Evolutionary conservation across 2,888 invertebrate species (phyloP), one percentile per base, ranked within the genome.

Genomic region (Caprella mutica): DNA sequence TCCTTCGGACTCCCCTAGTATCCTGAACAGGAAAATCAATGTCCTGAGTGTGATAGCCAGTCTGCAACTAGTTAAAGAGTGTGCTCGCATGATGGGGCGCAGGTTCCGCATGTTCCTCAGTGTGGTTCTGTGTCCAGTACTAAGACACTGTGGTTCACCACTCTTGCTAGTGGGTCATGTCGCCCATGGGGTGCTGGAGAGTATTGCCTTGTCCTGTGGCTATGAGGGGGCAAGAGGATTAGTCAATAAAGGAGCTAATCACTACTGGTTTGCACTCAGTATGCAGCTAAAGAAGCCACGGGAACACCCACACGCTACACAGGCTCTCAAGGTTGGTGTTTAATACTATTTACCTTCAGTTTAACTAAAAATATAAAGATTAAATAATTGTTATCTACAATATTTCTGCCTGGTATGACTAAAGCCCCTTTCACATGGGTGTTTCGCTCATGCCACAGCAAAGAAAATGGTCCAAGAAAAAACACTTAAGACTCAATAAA

Each of bases 241-340:
- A 3, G 57, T 64, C 17, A 58, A 58, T 27, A 39, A 40, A 1
- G 40, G 52, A 14, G 60, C 55, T 6, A 59, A 54, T 3, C 54
- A 58, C 26, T 60, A 58, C 33, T 64, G 63, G 63, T 64, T 51
- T 17, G 42, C 59, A 8, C 52, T 64, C 9, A 59, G 59, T n/a
- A 42, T 60, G 51, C 42, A 53, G 23, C 51, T 64, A 5, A 57
- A 55, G 21, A 30, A 40, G 17, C 50, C 59, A 2, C 48, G 35
- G 2, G 39, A 55, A 27, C 52, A 58, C 29, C 63, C 63, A 2
- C 23, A 52, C 8, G 55, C 63, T 14, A 57, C 59, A 2, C 40
- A 56, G 5, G 57, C 60, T n/a, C 53, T 64, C 12, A 55, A 58
- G 24, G 60, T 60, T 4, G n/a, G n/a, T n/a, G n/a, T n/a, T n/a